phyloP scores from a whole-genome alignment of 2,113 vertebrate species.

The Xenotilapia flavipinnis region DNA sequence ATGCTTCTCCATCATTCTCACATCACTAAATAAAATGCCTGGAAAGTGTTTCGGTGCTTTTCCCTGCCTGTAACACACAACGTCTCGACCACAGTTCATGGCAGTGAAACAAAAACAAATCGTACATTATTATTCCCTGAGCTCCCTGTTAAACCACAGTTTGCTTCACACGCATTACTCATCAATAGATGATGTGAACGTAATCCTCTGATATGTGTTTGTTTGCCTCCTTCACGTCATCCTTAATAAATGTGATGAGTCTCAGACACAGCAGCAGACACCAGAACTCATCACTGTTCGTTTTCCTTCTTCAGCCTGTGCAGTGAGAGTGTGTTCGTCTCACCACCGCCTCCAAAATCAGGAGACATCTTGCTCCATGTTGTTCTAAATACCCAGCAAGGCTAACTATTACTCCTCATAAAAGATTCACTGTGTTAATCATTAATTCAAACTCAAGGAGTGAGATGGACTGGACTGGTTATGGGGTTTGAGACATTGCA shows the following conservation, averaged over 20 bases:
- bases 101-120: neutral
- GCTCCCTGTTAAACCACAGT: neutral
- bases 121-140: neutral
- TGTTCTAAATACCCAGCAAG: slow-evolving; percentile 28
- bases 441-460: slow-evolving; percentile 50
- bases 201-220: neutral
- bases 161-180: neutral
- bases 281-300: neutral
- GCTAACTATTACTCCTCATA: slow-evolving; percentile 51
- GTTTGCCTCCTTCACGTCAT: slow-evolving; percentile 15
- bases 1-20: neutral
- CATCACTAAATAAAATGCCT: neutral
- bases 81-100: neutral
- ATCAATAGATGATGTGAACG: neutral
- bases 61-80: neutral
- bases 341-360: neutral
- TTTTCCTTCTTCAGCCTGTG: neutral
- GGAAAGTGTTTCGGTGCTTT: neutral
- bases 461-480: neutral
- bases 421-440: neutral
- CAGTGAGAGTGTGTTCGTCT: neutral
- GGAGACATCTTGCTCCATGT: slow-evolving; percentile 22
- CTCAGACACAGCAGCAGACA: neutral
- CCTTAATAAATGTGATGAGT: neutral
- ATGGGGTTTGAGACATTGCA: neutral